phyloP scores from a whole-genome alignment of 2,888 invertebrate genomes.

The Drosophila borborema region DNA sequence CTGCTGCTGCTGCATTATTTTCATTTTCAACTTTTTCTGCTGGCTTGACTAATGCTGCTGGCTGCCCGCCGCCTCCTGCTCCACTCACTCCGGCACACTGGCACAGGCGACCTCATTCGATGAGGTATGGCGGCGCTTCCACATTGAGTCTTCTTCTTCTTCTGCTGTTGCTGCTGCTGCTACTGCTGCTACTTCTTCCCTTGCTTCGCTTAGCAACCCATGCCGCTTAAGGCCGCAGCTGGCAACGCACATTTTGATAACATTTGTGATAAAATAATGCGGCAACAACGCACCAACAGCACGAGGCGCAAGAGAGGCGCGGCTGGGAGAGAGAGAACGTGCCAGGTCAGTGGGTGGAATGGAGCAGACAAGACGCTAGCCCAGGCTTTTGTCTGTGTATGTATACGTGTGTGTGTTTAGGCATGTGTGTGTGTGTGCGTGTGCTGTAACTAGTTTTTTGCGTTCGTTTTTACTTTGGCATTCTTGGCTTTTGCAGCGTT shows the following conservation, averaged over 20 bases:
- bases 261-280: slow-evolving; percentile 79
- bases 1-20: slow-evolving; percentile 69
- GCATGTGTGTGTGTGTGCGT: slow-evolving; percentile 45
- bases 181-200: not conserved
- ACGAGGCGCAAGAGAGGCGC: not conserved
- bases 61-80: slow-evolving; percentile 7
- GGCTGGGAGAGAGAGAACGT: slow-evolving; percentile 47
- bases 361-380: slow-evolving; percentile 57
- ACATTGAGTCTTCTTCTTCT: slow-evolving; percentile 20
- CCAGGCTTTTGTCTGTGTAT: slow-evolving; percentile 22
- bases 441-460: slow-evolving; percentile 73
- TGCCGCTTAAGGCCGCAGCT: slow-evolving; percentile 61
- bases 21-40: slow-evolving; percentile 75
- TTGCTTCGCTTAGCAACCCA: slow-evolving; percentile 6
- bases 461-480: slow-evolving; percentile 75
- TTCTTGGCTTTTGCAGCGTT: slow-evolving; percentile 62
- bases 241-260: slow-evolving; percentile 80
- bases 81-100: slow-evolving; percentile 19
- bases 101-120: slow-evolving; percentile 71
- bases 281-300: slow-evolving; percentile 70
- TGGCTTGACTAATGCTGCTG: slow-evolving; percentile 28
- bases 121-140: slow-evolving; percentile 22
- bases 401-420: slow-evolving; percentile 2
- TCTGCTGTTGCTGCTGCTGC: not conserved
- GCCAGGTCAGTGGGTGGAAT: slow-evolving; percentile 79